A percentile compares a stretch with the other conserved stretches of the same genome.
These are phyloP conservation scores for Helarctos malayanus DNA, from an alignment of 2,797 vertebrate species.

Conservation along the genomic window DNA sequence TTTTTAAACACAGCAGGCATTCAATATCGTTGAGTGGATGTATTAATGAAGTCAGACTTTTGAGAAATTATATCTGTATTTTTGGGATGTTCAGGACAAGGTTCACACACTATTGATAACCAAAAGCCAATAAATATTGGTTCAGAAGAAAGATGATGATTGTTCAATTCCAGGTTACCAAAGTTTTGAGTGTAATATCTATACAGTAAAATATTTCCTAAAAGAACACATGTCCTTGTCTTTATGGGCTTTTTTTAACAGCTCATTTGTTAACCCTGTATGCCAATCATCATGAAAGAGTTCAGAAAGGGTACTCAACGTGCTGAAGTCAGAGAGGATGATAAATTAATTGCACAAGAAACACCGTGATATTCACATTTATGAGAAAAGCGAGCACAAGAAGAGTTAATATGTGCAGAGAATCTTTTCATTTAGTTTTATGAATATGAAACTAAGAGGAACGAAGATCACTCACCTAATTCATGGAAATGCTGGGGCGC, in stretches of 20 bases:
- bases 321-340: neutral
- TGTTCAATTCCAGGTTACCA: neutral
- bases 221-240: neutral
- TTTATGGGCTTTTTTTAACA: neutral
- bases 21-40: neutral
- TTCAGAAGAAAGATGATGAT: conserved; percentile 14
- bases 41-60: conserved; percentile 8
- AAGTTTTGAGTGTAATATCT: neutral
- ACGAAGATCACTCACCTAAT: neutral
- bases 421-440: neutral
- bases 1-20: conserved; percentile 30
- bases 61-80: neutral
- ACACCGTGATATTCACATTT: neutral
- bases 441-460: neutral
- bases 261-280: neutral
- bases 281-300: neutral
- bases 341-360: neutral
- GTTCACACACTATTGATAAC: neutral
- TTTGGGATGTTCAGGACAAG: neutral
- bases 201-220: neutral
- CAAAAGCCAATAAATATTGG: neutral
- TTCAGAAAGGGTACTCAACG: neutral
- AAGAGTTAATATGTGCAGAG: neutral
- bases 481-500: neutral
- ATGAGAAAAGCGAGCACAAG: neutral